A percentile compares a stretch with the other conserved stretches of the same genome.
Evolutionary conservation across 1,140 invertebrate genomes (phyloP).

Genomic region (Grapholita molesta): DNA sequence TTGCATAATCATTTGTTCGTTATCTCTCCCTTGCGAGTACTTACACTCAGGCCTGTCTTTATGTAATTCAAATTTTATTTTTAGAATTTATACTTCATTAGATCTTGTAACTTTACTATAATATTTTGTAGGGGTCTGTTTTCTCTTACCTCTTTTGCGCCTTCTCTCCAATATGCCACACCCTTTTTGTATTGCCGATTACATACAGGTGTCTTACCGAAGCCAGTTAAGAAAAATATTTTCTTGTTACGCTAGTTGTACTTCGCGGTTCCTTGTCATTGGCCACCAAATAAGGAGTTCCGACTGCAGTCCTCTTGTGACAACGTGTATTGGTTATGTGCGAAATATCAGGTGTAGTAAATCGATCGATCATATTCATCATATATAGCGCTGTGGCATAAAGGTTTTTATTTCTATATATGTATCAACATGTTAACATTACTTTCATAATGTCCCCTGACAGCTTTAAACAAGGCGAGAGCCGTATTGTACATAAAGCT

Average conservation of each 20-base stretch:
- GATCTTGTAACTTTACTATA: neutral
- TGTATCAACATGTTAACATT: too few species aligned
- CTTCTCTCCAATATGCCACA: neutral
- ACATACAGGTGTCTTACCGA: neutral
- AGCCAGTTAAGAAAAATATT: neutral
- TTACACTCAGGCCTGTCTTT: too few species aligned
- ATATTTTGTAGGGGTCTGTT: slow-evolving; percentile 1
- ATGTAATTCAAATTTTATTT: neutral
- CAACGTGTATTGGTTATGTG: neutral
- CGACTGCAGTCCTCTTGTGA: neutral
- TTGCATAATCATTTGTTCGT: too few species aligned
- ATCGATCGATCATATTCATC: neutral
- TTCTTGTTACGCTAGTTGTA: neutral
- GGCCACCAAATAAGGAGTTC: neutral
- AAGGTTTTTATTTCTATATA: too few species aligned
- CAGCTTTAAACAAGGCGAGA: too few species aligned
- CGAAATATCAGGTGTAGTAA: neutral
- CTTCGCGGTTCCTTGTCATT: neutral
- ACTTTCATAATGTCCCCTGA: neutral
- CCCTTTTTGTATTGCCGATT: neutral
- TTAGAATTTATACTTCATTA: neutral
- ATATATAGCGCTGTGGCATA: neutral
- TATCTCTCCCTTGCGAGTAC: too few species aligned
- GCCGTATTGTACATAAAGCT: too few species aligned
- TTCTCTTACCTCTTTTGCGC: neutral